Conservation (phyloP, 2,113 vertebrate genomes). For the Tamias sibiricus region DNA sequence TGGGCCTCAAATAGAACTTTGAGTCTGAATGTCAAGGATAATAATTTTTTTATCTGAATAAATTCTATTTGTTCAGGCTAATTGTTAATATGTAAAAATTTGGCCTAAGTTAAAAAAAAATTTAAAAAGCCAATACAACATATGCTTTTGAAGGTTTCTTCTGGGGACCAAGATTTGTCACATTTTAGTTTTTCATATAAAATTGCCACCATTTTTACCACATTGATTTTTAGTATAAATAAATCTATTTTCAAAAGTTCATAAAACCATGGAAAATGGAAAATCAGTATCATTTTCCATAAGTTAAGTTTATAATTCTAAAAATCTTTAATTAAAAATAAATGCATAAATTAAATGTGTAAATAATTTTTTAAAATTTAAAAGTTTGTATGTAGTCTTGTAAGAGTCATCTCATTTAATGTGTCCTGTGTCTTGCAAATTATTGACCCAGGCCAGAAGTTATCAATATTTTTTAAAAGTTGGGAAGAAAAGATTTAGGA, state of each 20-base stretch:
- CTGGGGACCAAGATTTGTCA: background rate
- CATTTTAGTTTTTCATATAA: background rate
- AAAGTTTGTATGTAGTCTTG: background rate
- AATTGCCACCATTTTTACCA: background rate
- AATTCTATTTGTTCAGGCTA: background rate
- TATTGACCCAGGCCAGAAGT: background rate
- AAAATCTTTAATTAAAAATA: background rate
- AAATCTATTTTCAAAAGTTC: background rate
- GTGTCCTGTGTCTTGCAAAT: background rate
- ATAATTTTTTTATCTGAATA: background rate
- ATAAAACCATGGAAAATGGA: background rate
- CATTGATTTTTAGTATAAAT: conserved; percentile 8
- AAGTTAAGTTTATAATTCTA: conserved; percentile 20
- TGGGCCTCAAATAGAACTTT: background rate
- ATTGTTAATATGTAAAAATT: background rate
- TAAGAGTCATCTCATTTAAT: background rate
- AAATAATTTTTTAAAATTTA: background rate
- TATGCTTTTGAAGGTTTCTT: conserved; percentile 8
- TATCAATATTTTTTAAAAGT: background rate
- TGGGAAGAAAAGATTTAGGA: background rate
- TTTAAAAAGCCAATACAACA: too few relatives aligned
- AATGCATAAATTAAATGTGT: background rate
- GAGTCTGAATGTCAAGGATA: background rate
- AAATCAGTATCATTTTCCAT: conserved; percentile 2
- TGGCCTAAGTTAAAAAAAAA: background rate